Conservation (phyloP, 2,888 invertebrate genomes). For the Gibbula magus region DNA sequence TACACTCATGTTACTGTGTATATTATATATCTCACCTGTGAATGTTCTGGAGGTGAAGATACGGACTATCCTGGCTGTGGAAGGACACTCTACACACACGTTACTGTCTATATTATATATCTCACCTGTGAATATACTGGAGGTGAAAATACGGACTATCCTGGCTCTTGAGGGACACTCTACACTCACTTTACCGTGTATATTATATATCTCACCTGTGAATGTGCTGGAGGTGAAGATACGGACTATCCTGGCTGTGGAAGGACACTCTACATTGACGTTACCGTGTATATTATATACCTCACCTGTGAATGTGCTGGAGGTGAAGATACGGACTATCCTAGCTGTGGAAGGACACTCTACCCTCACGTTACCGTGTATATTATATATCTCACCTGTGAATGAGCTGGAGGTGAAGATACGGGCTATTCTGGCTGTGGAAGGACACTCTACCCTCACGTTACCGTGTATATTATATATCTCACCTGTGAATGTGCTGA, state of each 20-base stretch:
- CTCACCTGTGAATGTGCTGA: slow-evolving; percentile 14
- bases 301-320: slow-evolving; percentile 14
- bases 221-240: slow-evolving; percentile 16
- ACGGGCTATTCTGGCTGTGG: slow-evolving; percentile 59
- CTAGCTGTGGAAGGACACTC: slow-evolving; percentile 57
- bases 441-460: slow-evolving; percentile 50
- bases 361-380: slow-evolving; percentile 50
- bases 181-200: slow-evolving; percentile 50
- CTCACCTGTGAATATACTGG: slow-evolving; percentile 10
- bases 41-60: slow-evolving; percentile 13
- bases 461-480: slow-evolving; percentile 44
- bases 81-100: slow-evolving; percentile 50
- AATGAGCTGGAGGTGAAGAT: slow-evolving; percentile 13
- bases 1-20: too few species aligned
- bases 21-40: background rate
- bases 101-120: slow-evolving; percentile 43
- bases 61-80: slow-evolving; percentile 60
- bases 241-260: slow-evolving; percentile 60
- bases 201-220: background rate
- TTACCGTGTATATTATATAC: slow-evolving; percentile 44
- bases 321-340: slow-evolving; percentile 50
- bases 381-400: background rate
- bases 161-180: slow-evolving; percentile 57
- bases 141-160: slow-evolving; percentile 51
- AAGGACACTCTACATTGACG: slow-evolving; percentile 52